phyloP scores from a whole-genome alignment of 2,888 invertebrate species.

The Tanypteryx hageni region DNA sequence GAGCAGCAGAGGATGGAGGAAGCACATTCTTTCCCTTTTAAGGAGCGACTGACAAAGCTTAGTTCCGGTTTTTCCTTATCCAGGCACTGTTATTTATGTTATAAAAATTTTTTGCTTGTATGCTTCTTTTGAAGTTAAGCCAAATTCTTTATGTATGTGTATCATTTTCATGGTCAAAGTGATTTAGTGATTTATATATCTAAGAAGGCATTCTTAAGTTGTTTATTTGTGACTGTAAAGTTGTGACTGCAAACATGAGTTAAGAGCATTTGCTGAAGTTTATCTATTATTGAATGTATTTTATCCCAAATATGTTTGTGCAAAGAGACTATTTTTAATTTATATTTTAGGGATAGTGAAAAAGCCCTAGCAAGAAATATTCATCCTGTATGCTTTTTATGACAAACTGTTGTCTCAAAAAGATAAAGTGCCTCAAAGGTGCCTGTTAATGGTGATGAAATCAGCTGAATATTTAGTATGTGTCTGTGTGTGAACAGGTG shows the following conservation, averaged over 20 bases:
- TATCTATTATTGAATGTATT: slow-evolving; percentile 38
- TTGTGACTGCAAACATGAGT: slow-evolving; percentile 42
- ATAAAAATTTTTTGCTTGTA: slow-evolving; percentile 10
- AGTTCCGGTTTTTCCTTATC: slow-evolving; percentile 28
- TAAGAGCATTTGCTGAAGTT: slow-evolving; percentile 22
- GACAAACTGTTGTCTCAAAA: slow-evolving; percentile 62
- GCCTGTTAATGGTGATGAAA: slow-evolving; percentile 55
- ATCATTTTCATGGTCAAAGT: slow-evolving; percentile 52
- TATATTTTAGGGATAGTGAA: slow-evolving; percentile 61
- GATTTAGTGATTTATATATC: slow-evolving; percentile 44
- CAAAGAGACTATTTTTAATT: slow-evolving; percentile 61
- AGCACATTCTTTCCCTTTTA: slow-evolving; percentile 56
- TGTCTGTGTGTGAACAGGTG: slow-evolving; percentile 58
- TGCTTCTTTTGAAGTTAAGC: slow-evolving; percentile 55
- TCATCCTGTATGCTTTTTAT: slow-evolving; percentile 50
- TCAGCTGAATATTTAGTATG: slow-evolving; percentile 53
- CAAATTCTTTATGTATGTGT: slow-evolving; percentile 49
- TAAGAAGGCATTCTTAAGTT: slow-evolving; percentile 25
- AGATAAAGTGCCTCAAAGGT: slow-evolving; percentile 57
- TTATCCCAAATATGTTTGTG: slow-evolving; percentile 50
- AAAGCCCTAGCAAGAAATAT: slow-evolving; percentile 44
- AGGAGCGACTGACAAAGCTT: slow-evolving; percentile 54
- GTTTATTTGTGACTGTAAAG: slow-evolving; percentile 39
- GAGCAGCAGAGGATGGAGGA: slow-evolving; percentile 56
- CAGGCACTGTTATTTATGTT: slow-evolving; percentile 58